A percentile compares a stretch with the other conserved stretches of the same genome.
Evolutionary conservation across 2,113 vertebrate genomes (phyloP).

Genomic region (Anser brachyrhynchus): DNA sequence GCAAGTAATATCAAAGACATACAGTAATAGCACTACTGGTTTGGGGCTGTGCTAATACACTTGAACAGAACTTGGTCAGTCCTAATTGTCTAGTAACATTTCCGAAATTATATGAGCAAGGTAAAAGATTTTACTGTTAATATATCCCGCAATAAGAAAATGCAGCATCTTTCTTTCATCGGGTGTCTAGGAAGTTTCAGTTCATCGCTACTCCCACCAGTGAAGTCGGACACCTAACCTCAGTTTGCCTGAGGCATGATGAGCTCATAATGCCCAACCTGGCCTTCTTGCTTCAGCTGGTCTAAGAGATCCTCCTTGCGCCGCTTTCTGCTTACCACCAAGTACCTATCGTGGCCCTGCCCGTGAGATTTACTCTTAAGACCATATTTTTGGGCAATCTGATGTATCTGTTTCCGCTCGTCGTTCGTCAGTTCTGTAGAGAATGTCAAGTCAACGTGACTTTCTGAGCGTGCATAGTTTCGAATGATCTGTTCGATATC

Average conservation of each 20-base stretch:
- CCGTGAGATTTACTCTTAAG: conserved; percentile 96
- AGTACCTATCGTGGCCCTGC: conserved; percentile 87
- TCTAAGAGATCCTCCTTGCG: conserved; percentile 92
- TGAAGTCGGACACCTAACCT: neutral
- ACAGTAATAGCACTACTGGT: conserved; percentile 70
- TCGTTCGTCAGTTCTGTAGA: conserved; percentile 94
- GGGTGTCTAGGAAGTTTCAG: neutral
- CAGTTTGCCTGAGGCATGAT: conserved; percentile 90
- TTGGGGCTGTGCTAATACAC: conserved; percentile 66
- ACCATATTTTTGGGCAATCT: conserved; percentile 91
- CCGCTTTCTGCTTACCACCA: conserved; percentile 92
- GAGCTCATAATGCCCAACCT: conserved; percentile 93
- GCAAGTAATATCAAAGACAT: conserved; percentile 71
- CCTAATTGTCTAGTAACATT: conserved; percentile 57
- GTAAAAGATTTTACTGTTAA: conserved; percentile 39
- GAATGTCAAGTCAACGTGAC: conserved; percentile 94
- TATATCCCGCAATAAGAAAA: conserved; percentile 63
- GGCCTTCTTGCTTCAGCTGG: conserved; percentile 94
- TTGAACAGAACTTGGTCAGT: conserved; percentile 43
- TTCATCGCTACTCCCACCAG: neutral
- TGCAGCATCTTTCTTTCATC: conserved; percentile 42
- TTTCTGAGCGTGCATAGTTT: conserved; percentile 90
- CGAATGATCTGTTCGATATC: conserved; percentile 94
- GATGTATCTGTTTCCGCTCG: conserved; percentile 94
- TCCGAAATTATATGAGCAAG: conserved; percentile 72